Base-by-base conservation (phyloP, 2,888 invertebrate genomes). In the Chrysolina haemoptera region DNA sequence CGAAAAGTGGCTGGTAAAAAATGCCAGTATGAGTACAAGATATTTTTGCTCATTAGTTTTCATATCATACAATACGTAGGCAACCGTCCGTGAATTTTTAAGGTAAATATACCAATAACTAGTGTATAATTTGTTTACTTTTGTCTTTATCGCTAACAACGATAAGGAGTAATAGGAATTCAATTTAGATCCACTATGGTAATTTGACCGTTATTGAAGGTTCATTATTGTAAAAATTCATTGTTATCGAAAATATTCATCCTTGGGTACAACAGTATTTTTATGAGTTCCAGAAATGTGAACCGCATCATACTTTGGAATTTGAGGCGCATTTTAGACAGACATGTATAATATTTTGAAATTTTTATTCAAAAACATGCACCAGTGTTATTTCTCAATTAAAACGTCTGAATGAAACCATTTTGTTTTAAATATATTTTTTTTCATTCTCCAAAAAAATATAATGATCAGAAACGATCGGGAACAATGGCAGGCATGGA, bases 101-200 rank as follows among this genome's bases (percentile, higher is more conserved):
- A 53, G 20, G 53, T 20, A 53, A 53, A 53, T 20, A 53, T 11
- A 18, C 5, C 53, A 53, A 53, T 53, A 53, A 53, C 53, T 53
- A 20, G 12, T 53, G 4, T 53, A 53, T 53, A 53, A 53, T 53
- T 53, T 53, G 53, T 53, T 53, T 53, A 20, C 53, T 12, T 53
- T 53, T 20, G 12, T 12, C 5, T 53, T 53, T 53, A 53, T 53
- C 53, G 53, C 11, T 3, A 20, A 18, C 12, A 53, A 53, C 20
- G 20, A 53, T 18, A 20, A 53, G 53, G 18, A 53, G 20, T 53
- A 11, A 53, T 20, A 18, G 53, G 53, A 53, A 53, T 53, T 53
- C 53, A 53, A 20, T 18, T 53, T 53, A 53, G 16, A 53, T 53
- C 20, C 5, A 53, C 11, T 53, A 53, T 53, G 53, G 53, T 53